A percentile compares a stretch with the other conserved stretches of the same genome.
These are phyloP conservation scores for Caenorhabditis sp. DNA, from an alignment of 2,888 invertebrate species.

Conservation along the genomic window DNA sequence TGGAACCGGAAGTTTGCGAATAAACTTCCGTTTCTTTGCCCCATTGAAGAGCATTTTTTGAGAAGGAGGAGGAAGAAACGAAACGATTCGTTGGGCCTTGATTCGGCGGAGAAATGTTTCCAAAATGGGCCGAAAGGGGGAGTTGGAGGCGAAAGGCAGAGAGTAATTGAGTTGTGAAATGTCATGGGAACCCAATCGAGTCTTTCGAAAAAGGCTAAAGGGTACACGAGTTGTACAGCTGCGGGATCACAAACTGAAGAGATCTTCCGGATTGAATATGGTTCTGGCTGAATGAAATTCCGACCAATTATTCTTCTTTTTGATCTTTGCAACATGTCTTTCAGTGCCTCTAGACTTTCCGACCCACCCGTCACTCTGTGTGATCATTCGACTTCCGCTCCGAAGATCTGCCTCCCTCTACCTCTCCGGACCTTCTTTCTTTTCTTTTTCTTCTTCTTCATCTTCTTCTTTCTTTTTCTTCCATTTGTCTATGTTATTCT, in stretches of 20 bases:
- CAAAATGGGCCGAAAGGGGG: conserved; percentile 5
- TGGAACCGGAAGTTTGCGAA: conserved; percentile 30
- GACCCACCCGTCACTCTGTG: neutral
- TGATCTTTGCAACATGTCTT: too few species aligned
- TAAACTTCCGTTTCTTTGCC: conserved; percentile 41
- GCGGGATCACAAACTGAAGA: too few species aligned
- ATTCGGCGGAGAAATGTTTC: conserved; percentile 33
- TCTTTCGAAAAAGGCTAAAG: neutral
- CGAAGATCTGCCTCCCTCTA: conserved; percentile 8
- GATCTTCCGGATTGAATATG: too few species aligned
- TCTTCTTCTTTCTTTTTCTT: conserved; percentile 22
- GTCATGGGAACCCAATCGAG: conserved; percentile 26
- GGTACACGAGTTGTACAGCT: neutral
- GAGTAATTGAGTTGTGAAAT: conserved; percentile 37
- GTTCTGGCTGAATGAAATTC: too few species aligned
- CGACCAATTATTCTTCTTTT: too few species aligned
- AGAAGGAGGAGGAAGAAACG: conserved; percentile 2
- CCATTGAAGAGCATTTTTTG: conserved; percentile 9
- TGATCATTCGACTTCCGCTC: neutral
- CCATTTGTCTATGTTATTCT: conserved; percentile 11
- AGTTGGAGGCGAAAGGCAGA: too few species aligned
- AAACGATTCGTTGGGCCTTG: conserved; percentile 7
- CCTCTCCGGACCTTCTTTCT: too few species aligned
- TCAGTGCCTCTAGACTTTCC: neutral
- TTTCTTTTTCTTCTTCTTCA: conserved; percentile 12